Conservation (phyloP, 2,797 vertebrate genomes). For the Rhodeus uyekii region DNA sequence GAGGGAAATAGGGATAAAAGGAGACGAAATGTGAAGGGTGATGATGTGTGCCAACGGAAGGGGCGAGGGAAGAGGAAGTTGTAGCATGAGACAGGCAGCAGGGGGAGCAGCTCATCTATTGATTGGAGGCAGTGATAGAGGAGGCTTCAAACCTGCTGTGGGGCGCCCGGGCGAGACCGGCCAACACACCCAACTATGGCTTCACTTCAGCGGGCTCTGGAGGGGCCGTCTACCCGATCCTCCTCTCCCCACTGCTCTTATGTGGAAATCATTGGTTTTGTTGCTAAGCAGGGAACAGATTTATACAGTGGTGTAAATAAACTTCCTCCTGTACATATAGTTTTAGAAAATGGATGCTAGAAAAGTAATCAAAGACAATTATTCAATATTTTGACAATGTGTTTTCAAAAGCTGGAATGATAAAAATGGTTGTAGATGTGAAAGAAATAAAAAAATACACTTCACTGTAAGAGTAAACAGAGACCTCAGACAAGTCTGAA, state of each 20-base stretch:
- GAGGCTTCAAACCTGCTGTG: conserved; percentile 42
- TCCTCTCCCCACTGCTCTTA: conserved; percentile 26
- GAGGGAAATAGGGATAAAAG: neutral
- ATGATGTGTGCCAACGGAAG: conserved; percentile 48
- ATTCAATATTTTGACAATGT: neutral
- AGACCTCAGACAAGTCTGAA: conserved; percentile 72
- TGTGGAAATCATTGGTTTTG: conserved; percentile 42
- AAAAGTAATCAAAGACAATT: neutral
- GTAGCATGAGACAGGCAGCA: conserved; percentile 85
- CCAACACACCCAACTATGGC: conserved; percentile 38
- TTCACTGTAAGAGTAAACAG: conserved; percentile 67
- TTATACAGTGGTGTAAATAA: conserved; percentile 38
- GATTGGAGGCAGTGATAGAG: conserved; percentile 53
- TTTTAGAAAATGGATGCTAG: conserved; percentile 12
- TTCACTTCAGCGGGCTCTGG: conserved; percentile 47
- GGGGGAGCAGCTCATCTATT: conserved; percentile 98
- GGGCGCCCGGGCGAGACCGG: conserved; percentile 39
- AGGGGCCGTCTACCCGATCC: conserved; percentile 30
- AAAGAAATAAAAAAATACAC: neutral
- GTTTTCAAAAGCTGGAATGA: neutral
- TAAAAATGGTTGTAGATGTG: neutral
- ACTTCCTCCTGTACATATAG: conserved; percentile 22
- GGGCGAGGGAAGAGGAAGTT: conserved; percentile 69
- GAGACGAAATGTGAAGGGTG: neutral
- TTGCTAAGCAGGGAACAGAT: conserved; percentile 40